Percentiles rank a stretch among this genome's conserved stretches.
phyloP scores from a whole-genome alignment of 2,797 vertebrate genomes.

The Melanotaenia boesemani region DNA sequence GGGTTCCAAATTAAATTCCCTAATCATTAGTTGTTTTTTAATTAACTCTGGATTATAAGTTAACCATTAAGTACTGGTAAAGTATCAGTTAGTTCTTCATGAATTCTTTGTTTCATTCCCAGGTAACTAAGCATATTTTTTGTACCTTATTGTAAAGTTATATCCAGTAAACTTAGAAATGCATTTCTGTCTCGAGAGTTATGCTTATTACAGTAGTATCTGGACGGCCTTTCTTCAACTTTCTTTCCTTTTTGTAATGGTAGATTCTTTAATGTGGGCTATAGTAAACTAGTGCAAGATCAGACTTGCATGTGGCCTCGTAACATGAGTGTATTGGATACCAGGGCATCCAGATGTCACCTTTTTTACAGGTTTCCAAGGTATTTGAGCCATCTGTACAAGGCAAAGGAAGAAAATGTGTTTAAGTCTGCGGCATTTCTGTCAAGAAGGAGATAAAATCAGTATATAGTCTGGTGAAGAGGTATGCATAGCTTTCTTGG shows the following conservation, averaged over 20 bases:
- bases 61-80: no score
- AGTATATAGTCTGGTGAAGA: conserved; percentile 55
- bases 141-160: no score
- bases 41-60: no score
- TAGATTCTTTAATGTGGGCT: conserved; percentile 54
- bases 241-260: neutral
- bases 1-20: no score
- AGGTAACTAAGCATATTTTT: no score
- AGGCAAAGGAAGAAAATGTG: conserved; percentile 29
- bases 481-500: conserved; percentile 44
- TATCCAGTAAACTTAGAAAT: neutral
- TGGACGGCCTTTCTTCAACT: conserved; percentile 28
- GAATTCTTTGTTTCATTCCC: no score
- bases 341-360: conserved; percentile 64
- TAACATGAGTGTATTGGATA: conserved; percentile 55
- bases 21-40: no score
- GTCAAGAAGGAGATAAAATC: conserved; percentile 74
- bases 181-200: conserved; percentile 47
- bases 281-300: conserved; percentile 69
- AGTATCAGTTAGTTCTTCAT: no score
- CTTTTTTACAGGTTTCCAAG: conserved; percentile 60
- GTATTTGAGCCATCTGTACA: conserved; percentile 55
- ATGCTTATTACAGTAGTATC: conserved; percentile 29
- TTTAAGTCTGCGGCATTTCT: conserved; percentile 61
- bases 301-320: conserved; percentile 55